Percentiles rank a stretch among this genome's conserved stretches.
Evolutionary conservation across 2,888 invertebrate species (phyloP).

Genomic region (Tryphoninae sp.): DNA sequence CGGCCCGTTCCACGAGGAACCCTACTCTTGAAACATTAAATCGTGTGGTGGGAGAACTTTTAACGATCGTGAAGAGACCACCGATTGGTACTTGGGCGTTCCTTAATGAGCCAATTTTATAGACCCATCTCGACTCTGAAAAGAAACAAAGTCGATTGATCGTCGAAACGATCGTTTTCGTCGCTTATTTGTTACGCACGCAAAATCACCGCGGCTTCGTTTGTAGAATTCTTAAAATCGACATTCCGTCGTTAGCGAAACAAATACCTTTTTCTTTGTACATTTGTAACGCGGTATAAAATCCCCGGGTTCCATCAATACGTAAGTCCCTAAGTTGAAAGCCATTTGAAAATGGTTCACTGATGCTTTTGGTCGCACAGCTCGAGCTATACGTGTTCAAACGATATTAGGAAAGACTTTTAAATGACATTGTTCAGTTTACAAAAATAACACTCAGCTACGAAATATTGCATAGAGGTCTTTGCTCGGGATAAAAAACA

Average conservation of each 20-base stretch:
- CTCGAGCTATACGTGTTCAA: too few relatives aligned
- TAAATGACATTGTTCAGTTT: background rate
- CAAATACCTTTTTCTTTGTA: background rate
- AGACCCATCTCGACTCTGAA: constrained; percentile 68
- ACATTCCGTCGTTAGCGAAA: background rate
- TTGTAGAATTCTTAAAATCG: constrained; percentile 12
- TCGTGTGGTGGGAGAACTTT: constrained; percentile 63
- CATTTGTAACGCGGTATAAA: background rate
- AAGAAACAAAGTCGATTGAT: constrained; percentile 73
- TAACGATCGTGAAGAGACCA: constrained; percentile 66
- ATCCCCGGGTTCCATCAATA: background rate
- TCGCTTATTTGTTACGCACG: constrained; percentile 37
- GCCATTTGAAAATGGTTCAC: background rate
- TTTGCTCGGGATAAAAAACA: constrained; percentile 24
- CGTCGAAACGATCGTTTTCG: constrained; percentile 33
- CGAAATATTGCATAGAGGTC: constrained; percentile 11
- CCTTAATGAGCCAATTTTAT: constrained; percentile 75
- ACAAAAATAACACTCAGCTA: background rate
- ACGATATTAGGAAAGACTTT: background rate
- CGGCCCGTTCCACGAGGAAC: constrained; percentile 14
- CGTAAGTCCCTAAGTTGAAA: background rate
- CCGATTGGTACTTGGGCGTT: constrained; percentile 71
- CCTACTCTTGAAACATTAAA: constrained; percentile 27
- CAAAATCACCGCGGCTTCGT: constrained; percentile 42
- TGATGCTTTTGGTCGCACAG: background rate